Conservation (phyloP, 35 echinoderm and acorn worm genomes). For the Lytechinus pictus region DNA sequence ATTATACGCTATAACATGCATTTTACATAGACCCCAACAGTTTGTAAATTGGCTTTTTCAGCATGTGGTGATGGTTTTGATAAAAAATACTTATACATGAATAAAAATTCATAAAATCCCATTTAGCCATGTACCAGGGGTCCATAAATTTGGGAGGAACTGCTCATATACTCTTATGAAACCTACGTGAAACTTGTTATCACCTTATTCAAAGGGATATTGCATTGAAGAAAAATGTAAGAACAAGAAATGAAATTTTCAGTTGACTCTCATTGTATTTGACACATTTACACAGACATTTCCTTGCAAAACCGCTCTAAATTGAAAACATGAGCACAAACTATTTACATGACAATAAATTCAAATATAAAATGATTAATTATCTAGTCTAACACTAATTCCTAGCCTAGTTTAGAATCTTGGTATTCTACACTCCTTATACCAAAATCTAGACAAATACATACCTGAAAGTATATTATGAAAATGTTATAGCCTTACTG, state of each 20-base stretch:
- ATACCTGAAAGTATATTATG: too few relatives aligned
- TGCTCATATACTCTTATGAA: too few relatives aligned
- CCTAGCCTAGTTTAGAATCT: not conserved
- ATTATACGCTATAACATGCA: too few relatives aligned
- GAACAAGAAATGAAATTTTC: not conserved
- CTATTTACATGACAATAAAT: not conserved
- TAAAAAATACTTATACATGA: too few relatives aligned
- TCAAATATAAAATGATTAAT: not conserved
- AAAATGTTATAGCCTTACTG: too few relatives aligned
- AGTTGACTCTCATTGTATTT: not conserved
- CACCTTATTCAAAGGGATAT: not conserved
- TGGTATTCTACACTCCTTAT: not conserved
- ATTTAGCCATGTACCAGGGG: too few relatives aligned
- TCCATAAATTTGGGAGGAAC: too few relatives aligned
- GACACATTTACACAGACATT: not conserved
- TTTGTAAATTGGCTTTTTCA: too few relatives aligned
- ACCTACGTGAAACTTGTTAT: too few relatives aligned
- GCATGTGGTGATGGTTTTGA: too few relatives aligned
- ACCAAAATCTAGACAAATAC: not conserved
- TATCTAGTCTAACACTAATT: not conserved
- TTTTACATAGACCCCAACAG: too few relatives aligned
- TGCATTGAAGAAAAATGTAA: not conserved
- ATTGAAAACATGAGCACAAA: slow-evolving; percentile 5
- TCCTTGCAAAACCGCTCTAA: not conserved
- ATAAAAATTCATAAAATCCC: too few relatives aligned